These are phyloP conservation scores for Mungos mungo DNA, from an alignment of 2,113 vertebrate genomes.

Conservation along the genomic window DNA sequence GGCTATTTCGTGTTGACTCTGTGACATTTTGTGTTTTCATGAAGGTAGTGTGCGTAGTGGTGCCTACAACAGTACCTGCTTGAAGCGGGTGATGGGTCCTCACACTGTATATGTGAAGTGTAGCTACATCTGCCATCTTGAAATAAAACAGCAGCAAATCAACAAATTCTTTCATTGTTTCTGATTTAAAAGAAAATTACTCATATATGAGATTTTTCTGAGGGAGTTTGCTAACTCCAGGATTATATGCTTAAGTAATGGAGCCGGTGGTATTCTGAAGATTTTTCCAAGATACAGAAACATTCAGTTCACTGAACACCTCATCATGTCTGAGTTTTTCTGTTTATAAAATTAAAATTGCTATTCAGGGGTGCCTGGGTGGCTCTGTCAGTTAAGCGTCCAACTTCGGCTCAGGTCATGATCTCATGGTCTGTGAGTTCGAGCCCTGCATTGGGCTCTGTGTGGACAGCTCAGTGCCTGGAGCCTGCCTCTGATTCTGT, in stretches of 20 bases:
- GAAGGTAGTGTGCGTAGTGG: background rate
- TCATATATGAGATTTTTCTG: background rate
- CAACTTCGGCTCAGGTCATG: too few relatives aligned
- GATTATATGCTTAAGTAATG: slow-evolving; percentile 37
- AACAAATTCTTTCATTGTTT: background rate
- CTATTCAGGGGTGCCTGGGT: background rate
- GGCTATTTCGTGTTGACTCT: background rate
- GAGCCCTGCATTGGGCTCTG: too few relatives aligned
- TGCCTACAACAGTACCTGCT: background rate
- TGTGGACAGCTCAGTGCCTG: too few relatives aligned
- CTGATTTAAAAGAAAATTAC: slow-evolving; percentile 48
- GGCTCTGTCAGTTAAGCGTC: too few relatives aligned
- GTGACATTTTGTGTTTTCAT: background rate
- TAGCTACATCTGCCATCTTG: background rate
- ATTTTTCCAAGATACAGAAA: slow-evolving; percentile 18
- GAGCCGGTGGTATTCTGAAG: background rate
- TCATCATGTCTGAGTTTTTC: background rate
- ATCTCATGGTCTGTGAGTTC: too few relatives aligned
- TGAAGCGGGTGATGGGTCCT: background rate
- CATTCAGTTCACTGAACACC: slow-evolving; percentile 23
- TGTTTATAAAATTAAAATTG: slow-evolving; percentile 50
- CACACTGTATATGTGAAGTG: background rate
- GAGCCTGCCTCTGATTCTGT: too few relatives aligned
- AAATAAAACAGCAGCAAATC: background rate
- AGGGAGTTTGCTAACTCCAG: background rate